phyloP scores from a whole-genome alignment of 2,888 invertebrate genomes.

The Drosophila anomelani region DNA sequence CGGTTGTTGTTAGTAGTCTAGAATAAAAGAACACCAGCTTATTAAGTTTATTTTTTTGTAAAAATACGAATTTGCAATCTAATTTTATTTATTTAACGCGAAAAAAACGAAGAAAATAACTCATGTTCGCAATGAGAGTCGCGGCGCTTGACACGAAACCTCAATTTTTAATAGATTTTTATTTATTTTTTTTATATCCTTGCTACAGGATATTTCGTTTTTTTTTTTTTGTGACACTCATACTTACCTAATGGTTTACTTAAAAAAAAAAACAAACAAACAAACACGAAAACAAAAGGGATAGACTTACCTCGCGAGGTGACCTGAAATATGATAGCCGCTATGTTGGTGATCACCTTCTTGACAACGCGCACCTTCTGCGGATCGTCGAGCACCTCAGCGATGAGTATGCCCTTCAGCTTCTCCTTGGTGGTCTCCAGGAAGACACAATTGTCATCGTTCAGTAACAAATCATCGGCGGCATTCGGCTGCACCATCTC shows the following conservation, averaged over 20 bases:
- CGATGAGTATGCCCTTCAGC: conserved; percentile 91
- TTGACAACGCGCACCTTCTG: conserved; percentile 90
- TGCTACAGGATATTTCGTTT: not conserved
- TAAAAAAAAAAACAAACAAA: not conserved
- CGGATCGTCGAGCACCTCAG: conserved; percentile 87
- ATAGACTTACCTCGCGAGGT: conserved; percentile 84
- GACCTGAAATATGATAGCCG: conserved; percentile 90
- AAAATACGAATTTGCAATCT: not conserved
- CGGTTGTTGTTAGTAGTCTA: not conserved
- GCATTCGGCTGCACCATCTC: conserved; percentile 91
- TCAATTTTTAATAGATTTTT: not conserved
- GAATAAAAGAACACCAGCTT: conserved; percentile 2
- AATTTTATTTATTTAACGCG: not conserved
- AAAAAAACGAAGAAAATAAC: not conserved
- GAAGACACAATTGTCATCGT: conserved; percentile 90
- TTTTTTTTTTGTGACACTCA: not conserved
- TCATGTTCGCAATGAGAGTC: conserved; percentile 1
- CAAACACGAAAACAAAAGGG: conserved; percentile 11
- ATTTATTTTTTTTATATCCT: not conserved
- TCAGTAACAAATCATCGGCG: conserved; percentile 90
- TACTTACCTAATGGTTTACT: conserved; percentile 13
- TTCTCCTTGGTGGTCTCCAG: conserved; percentile 95
- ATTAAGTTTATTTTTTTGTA: not conserved
- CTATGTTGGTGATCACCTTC: conserved; percentile 90
- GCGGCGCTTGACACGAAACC: not conserved